phyloP scores from a whole-genome alignment of 2,888 invertebrate genomes.

The Leucania comma region DNA sequence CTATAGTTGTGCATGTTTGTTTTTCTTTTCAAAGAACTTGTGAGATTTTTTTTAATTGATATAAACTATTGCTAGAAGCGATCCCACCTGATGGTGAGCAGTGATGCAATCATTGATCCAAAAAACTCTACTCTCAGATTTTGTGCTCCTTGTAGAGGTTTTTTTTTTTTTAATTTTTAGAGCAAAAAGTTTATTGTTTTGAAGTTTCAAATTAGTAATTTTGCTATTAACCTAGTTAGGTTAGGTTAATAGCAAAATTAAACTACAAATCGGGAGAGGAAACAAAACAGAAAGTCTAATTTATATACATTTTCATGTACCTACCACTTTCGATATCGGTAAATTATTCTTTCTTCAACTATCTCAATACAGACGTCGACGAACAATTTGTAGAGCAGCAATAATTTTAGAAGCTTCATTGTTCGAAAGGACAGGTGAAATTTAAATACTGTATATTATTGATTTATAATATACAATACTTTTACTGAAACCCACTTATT shows the following conservation, averaged over 20 bases:
- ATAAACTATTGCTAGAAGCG: no score
- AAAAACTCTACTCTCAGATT: no score
- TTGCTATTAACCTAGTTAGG: no score
- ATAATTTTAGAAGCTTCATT: constrained; percentile 57
- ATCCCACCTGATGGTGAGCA: no score
- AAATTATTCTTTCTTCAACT: constrained; percentile 8
- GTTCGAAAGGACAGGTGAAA: constrained; percentile 61
- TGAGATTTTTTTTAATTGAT: no score
- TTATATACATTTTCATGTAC: constrained; percentile 15
- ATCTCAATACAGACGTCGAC: constrained; percentile 9
- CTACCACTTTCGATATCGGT: background rate
- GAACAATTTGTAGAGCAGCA: constrained; percentile 38
- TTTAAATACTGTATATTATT: constrained; percentile 51
- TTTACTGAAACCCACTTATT: constrained; percentile 59
- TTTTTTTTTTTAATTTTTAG: background rate
- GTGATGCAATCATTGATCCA: no score
- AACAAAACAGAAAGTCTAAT: constrained; percentile 19
- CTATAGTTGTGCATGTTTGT: constrained; percentile 9
- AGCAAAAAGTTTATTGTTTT: background rate
- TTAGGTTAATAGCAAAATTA: background rate
- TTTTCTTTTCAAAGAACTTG: background rate
- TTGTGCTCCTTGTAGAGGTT: background rate
- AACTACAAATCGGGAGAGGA: background rate
- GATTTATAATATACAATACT: constrained; percentile 49
- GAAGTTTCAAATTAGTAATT: no score